Conservation (phyloP, 2,888 invertebrate genomes). For the Melikaiella ostensackeni region DNA sequence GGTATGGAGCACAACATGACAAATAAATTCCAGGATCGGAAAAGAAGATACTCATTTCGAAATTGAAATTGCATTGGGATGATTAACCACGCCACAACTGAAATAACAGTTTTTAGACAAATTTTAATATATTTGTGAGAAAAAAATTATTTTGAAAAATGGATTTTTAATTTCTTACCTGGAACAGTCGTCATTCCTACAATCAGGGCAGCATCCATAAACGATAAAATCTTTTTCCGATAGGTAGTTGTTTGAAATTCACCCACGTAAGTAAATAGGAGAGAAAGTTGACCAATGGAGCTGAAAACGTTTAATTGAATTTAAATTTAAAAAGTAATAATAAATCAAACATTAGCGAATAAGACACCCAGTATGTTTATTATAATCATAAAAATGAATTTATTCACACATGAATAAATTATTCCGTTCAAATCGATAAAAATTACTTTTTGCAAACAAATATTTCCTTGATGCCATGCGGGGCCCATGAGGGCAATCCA, state of each 20-base stretch:
- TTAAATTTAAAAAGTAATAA: background rate
- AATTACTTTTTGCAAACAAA: too few species aligned
- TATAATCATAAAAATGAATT: constrained; percentile 76
- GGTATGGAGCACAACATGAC: constrained; percentile 86
- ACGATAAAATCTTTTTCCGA: constrained; percentile 87
- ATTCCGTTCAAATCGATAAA: too few species aligned
- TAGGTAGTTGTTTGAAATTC: constrained; percentile 89
- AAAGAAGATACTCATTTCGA: constrained; percentile 16
- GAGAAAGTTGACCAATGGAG: constrained; percentile 88
- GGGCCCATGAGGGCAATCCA: too few species aligned
- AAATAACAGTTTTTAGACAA: background rate
- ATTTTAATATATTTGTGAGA: background rate
- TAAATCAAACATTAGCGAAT: constrained; percentile 65
- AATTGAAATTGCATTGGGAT: constrained; percentile 82
- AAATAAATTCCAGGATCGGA: constrained; percentile 89
- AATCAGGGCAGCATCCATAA: constrained; percentile 91
- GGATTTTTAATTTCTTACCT: constrained; percentile 76
- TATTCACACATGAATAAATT: background rate
- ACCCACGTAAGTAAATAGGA: constrained; percentile 88
- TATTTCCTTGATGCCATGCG: too few species aligned
- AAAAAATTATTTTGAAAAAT: too few species aligned
- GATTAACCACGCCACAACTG: constrained; percentile 87
- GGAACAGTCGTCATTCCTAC: constrained; percentile 85
- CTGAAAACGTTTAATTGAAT: constrained; percentile 75
- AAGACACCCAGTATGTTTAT: constrained; percentile 56